phyloP scores from a whole-genome alignment of 2,888 invertebrate genomes.

The Seira sanloemensis region DNA sequence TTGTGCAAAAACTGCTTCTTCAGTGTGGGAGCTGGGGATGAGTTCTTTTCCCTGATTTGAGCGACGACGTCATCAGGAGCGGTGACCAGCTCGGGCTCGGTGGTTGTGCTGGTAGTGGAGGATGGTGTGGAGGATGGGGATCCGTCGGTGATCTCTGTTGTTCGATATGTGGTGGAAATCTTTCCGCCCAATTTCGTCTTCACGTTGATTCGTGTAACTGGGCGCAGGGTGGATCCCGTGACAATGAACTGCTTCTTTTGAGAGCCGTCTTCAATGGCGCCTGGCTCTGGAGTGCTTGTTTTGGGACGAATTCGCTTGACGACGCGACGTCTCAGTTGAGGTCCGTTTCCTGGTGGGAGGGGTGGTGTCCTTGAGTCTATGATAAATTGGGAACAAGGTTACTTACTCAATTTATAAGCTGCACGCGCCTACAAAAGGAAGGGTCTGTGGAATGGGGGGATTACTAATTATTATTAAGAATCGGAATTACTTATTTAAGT shows the following conservation, averaged over 20 bases:
- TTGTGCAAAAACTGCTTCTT: too few relatives aligned
- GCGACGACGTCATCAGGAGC: conserved; percentile 64
- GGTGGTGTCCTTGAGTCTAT: conserved; percentile 12
- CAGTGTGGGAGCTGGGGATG: not conserved
- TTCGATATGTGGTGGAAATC: conserved; percentile 34
- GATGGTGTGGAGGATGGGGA: conserved; percentile 39
- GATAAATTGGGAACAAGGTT: too few relatives aligned
- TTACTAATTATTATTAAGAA: too few relatives aligned
- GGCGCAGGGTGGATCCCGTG: conserved; percentile 61
- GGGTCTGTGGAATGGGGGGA: too few relatives aligned
- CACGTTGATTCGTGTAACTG: conserved; percentile 63
- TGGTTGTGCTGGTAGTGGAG: conserved; percentile 59
- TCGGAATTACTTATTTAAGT: too few relatives aligned
- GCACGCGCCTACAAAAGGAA: too few relatives aligned
- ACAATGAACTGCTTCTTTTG: conserved; percentile 38
- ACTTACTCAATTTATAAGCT: too few relatives aligned
- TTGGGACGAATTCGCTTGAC: conserved; percentile 59
- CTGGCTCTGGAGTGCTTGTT: conserved; percentile 46
- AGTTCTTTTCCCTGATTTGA: not conserved
- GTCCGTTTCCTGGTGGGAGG: conserved; percentile 25
- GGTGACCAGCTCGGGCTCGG: conserved; percentile 67
- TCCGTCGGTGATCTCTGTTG: conserved; percentile 47
- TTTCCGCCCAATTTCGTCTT: conserved; percentile 63
- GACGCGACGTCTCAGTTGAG: conserved; percentile 46
- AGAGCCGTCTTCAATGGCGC: not conserved